phyloP scores from a whole-genome alignment of 2,113 vertebrate genomes.

The Phalacrocorax pelagicus region DNA sequence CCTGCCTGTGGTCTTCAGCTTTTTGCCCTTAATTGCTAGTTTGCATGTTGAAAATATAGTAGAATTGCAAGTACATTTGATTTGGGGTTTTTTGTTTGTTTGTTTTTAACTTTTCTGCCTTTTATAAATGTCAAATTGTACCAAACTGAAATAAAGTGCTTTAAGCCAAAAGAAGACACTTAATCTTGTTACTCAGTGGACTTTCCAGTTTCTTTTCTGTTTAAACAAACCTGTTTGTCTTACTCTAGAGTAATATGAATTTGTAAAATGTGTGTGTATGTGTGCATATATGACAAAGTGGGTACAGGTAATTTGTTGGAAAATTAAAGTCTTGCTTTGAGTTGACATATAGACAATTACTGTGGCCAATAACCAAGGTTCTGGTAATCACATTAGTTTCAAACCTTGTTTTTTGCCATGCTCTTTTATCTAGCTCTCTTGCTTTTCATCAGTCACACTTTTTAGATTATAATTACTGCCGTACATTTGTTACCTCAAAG shows the following conservation, averaged over 20 bases:
- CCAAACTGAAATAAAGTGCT: neutral
- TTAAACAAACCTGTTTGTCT: neutral
- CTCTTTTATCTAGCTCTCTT: neutral
- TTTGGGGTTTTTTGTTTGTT: neutral
- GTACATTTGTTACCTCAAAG: neutral
- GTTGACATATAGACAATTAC: neutral
- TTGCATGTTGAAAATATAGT: neutral
- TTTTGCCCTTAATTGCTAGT: neutral
- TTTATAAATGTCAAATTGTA: neutral
- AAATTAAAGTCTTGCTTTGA: neutral
- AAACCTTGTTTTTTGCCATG: neutral
- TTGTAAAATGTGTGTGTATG: neutral
- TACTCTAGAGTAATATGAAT: neutral
- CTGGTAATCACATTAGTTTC: neutral
- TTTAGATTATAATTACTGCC: neutral
- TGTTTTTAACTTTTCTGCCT: neutral
- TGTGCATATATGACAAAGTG: neutral
- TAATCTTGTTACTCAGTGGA: neutral
- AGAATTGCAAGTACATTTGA: neutral
- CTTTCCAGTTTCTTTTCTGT: neutral
- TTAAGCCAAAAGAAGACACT: neutral
- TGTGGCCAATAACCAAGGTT: neutral
- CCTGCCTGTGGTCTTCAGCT: fast-evolving
- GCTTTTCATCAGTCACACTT: neutral
- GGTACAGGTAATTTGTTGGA: neutral